Percentiles rank a stretch among this genome's conserved stretches.
Conservation (phyloP, 2,888 invertebrate species). For the Physocephala rufipes region DNA sequence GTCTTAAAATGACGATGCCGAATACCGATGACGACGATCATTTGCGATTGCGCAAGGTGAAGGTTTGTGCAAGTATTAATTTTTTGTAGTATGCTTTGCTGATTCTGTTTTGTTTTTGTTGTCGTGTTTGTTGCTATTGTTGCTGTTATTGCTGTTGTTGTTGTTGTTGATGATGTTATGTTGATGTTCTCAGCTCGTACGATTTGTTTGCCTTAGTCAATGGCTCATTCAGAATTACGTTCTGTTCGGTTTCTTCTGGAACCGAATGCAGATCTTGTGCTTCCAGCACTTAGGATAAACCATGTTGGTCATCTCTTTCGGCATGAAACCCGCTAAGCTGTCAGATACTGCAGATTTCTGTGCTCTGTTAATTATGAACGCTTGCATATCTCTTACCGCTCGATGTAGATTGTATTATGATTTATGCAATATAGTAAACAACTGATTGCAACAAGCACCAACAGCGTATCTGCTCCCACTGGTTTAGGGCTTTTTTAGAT, state of each 20-base stretch:
- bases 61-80: slow-evolving; percentile 55
- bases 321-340: slow-evolving; percentile 21
- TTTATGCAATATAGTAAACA: slow-evolving; percentile 65
- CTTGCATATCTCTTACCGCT: slow-evolving; percentile 65
- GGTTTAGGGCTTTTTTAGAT: slow-evolving; percentile 13
- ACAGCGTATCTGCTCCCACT: slow-evolving; percentile 8
- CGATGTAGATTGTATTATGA: slow-evolving; percentile 67
- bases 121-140: slow-evolving; percentile 26
- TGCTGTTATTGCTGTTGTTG: slow-evolving; percentile 36
- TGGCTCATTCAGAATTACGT: slow-evolving; percentile 56
- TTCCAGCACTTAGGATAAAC: slow-evolving; percentile 44
- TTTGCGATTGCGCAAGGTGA: slow-evolving; percentile 59
- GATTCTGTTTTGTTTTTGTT: slow-evolving; percentile 41
- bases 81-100: slow-evolving; percentile 42
- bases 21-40: slow-evolving; percentile 45
- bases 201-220: slow-evolving; percentile 39
- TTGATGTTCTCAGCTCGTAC: slow-evolving; percentile 37
- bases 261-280: slow-evolving; percentile 47
- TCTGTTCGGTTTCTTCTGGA: slow-evolving; percentile 42
- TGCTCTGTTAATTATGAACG: slow-evolving; percentile 66
- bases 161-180: slow-evolving; percentile 12
- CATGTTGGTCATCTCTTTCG: slow-evolving; percentile 11
- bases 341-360: slow-evolving; percentile 51
- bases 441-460: slow-evolving; percentile 62
- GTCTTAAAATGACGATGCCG: slow-evolving; percentile 30